Evolutionary conservation across 2,797 vertebrate species (phyloP).

Genomic region (Capromys pilorides): DNA sequence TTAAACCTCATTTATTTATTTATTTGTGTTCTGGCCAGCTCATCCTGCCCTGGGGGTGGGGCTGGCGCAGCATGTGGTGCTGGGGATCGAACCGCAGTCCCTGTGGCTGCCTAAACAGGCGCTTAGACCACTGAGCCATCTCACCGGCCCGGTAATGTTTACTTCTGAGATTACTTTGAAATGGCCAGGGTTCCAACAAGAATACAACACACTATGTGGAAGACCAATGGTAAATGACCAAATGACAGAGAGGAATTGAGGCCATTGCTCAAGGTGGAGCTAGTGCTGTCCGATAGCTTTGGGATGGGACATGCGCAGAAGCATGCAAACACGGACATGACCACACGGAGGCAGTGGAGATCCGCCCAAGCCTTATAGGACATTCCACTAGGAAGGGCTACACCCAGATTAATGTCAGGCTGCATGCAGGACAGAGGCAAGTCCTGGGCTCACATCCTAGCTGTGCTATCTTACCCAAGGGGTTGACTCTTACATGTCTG

Average conservation of each 20-base stretch:
- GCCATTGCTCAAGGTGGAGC: not conserved
- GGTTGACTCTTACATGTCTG: not conserved
- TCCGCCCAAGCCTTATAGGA: accelerated
- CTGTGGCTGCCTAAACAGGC: no score
- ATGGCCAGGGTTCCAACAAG: not conserved
- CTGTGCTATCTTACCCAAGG: not conserved
- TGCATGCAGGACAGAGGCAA: not conserved
- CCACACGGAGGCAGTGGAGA: conserved; percentile 50
- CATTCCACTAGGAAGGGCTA: not conserved
- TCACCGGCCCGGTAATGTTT: no score
- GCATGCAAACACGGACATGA: not conserved
- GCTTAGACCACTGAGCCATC: no score
- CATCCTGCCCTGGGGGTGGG: no score
- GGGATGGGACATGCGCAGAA: not conserved
- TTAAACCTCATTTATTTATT: no score
- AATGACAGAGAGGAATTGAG: not conserved
- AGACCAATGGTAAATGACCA: not conserved
- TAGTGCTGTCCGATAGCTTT: not conserved
- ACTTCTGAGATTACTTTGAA: conserved; percentile 26
- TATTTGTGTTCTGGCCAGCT: no score
- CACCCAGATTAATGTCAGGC: not conserved
- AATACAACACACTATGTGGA: not conserved
- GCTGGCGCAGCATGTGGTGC: no score
- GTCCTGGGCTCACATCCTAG: not conserved
- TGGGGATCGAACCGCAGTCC: no score